A percentile compares a stretch with the other conserved stretches of the same genome.
Conservation (phyloP, 1,140 invertebrate species). For the Rhopalosiphum maidis region DNA sequence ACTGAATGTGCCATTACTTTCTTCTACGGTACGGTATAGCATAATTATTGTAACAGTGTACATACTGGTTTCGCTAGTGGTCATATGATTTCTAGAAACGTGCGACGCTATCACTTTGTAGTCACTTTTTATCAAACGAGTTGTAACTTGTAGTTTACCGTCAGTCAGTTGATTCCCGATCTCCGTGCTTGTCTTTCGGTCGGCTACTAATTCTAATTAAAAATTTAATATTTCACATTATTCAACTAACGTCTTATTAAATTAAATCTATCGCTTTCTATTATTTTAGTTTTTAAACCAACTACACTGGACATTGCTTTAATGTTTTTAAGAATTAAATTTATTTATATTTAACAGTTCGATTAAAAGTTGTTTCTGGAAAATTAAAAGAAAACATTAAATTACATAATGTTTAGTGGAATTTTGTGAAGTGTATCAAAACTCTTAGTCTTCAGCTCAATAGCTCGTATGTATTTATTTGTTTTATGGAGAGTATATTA, state of each 20-base stretch:
- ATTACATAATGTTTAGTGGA: background rate
- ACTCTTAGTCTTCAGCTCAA: background rate
- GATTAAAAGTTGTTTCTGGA: background rate
- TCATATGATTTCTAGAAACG: slow-evolving; percentile 43
- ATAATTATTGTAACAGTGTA: background rate
- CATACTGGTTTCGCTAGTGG: background rate
- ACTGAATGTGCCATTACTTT: background rate
- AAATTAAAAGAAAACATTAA: background rate
- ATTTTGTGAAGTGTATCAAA: slow-evolving; percentile 22
- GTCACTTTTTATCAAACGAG: slow-evolving; percentile 27
- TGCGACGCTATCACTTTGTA: slow-evolving; percentile 12
- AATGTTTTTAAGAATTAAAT: background rate
- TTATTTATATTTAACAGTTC: background rate
- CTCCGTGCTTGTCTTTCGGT: slow-evolving; percentile 7
- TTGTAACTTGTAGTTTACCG: background rate
- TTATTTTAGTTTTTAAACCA: background rate
- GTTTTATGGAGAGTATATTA: background rate
- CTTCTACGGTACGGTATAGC: background rate
- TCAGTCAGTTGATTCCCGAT: slow-evolving; percentile 40
- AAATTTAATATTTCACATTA: background rate
- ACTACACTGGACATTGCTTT: background rate
- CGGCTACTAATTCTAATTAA: background rate
- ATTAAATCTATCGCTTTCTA: background rate
- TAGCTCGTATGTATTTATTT: slow-evolving; percentile 19
- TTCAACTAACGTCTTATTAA: background rate